A percentile compares a stretch with the other conserved stretches of the same genome.
Evolutionary conservation across 2,888 invertebrate species (phyloP).

Genomic region (Chesias legatella): DNA sequence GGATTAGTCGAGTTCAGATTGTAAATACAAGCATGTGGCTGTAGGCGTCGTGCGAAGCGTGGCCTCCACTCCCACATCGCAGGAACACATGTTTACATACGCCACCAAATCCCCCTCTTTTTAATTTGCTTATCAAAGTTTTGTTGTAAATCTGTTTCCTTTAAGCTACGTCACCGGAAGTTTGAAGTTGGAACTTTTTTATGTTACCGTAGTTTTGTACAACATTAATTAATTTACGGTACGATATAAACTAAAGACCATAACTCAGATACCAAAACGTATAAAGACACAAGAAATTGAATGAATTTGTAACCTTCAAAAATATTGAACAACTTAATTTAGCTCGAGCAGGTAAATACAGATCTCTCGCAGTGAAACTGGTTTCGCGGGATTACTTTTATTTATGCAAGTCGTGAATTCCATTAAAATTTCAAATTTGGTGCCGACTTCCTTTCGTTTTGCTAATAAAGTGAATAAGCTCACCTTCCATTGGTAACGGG

Average conservation of each 20-base stretch:
- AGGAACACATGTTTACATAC: slow-evolving; percentile 69
- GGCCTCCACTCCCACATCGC: slow-evolving; percentile 64
- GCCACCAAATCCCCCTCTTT: slow-evolving; percentile 46
- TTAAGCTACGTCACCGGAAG: slow-evolving; percentile 17
- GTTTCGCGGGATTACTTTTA: slow-evolving; percentile 39
- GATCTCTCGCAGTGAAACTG: slow-evolving; percentile 35
- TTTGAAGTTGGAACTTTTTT: slow-evolving; percentile 1
- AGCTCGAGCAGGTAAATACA: slow-evolving; percentile 21
- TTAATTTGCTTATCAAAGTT: slow-evolving; percentile 38
- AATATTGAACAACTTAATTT: slow-evolving; percentile 34
- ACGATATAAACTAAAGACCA: background rate
- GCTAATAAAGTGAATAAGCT: slow-evolving; percentile 24
- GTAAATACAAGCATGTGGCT: slow-evolving; percentile 49
- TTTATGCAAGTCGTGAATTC: slow-evolving; percentile 31
- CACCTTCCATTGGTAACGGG: slow-evolving; percentile 66
- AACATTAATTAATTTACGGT: background rate
- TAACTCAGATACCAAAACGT: background rate
- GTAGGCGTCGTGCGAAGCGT: slow-evolving; percentile 45
- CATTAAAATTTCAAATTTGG: slow-evolving; percentile 25
- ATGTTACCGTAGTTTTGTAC: background rate
- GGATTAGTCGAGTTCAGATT: slow-evolving; percentile 47
- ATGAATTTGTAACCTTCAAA: slow-evolving; percentile 17
- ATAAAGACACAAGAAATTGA: slow-evolving; percentile 8
- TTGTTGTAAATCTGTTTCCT: slow-evolving; percentile 25
- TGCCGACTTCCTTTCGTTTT: background rate